Evolutionary conservation across 2,113 vertebrate genomes (phyloP).

Genomic region (Noturus placidus): DNA sequence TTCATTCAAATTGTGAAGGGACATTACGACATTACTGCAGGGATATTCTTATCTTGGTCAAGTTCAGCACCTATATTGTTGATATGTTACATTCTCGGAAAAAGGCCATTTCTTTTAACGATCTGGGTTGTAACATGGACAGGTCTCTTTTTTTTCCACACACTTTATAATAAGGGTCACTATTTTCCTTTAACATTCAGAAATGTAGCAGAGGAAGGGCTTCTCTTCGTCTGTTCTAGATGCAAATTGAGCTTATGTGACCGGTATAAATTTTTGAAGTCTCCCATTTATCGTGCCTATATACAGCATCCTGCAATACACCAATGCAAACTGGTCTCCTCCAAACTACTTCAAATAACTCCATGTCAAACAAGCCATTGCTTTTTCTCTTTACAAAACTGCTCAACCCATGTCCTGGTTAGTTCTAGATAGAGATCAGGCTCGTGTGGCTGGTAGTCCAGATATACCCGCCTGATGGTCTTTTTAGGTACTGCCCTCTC

Average conservation of each 20-base stretch:
- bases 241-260: neutral
- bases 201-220: neutral
- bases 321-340: neutral
- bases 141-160: neutral
- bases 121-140: neutral
- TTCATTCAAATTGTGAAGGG: neutral
- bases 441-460: slow-evolving; percentile 83
- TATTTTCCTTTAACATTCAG: neutral
- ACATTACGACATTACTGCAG: neutral
- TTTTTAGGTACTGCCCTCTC: slow-evolving; percentile 85
- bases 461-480: slow-evolving; percentile 77
- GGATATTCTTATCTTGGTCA: neutral
- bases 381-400: slow-evolving; percentile 87
- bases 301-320: neutral
- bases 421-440: slow-evolving; percentile 81
- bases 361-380: slow-evolving; percentile 81
- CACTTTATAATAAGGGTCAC: neutral
- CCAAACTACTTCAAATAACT: neutral
- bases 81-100: neutral
- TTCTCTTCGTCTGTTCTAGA: neutral
- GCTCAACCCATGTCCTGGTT: slow-evolving; percentile 83
- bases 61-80: neutral
- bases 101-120: neutral
- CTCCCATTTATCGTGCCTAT: neutral
- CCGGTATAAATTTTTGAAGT: neutral